Base-by-base conservation (phyloP, 2,113 vertebrate species). In the Pipra filicauda region DNA sequence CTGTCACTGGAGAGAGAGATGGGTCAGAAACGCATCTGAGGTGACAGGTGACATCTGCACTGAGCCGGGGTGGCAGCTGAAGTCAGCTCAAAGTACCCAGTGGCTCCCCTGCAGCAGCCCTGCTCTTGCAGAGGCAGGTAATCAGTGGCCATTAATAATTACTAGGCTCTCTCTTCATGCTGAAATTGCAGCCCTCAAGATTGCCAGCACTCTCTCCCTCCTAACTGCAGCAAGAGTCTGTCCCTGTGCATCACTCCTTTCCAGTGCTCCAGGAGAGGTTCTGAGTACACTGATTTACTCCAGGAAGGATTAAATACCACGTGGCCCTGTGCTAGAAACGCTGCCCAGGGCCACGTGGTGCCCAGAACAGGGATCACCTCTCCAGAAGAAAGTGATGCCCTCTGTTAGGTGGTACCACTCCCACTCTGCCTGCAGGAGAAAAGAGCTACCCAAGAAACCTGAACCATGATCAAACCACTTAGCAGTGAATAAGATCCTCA, bases 41-140 rank as follows among this genome's bases (percentile, higher is more conserved):
- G 9, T 58, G 94, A 82, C 81, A 88, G 41, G 54, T 43, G 75
- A 91, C 93, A 91, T 16, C 93, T 91, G 87, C 82, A 30, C 12
- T 17, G 5, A 79, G 37, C 2, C 64, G 46, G 82, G 55, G 13
- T 62, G 84, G 20, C 89, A 88, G 71, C 64, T 71, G 9, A 52
- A 31, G 62, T 77, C 41, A 92, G 66, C 81, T 43, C 41, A 33
- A 9, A 88, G 59, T 19, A 51, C 74, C 65, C 48, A 39, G 62
- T 51, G 72, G 62, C 81, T 49, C 52, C 35, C 31, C 35, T 75
- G 77, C 51, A 43, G 3, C 19, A 52, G 77, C 85, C 12, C 70
- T 33, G 77, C 62, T 70, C 80, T 78, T 74, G 44, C 49, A 74
- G 69, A 27, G 66, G 55, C 27, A n/a, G 48, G 8, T n/a, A 15